phyloP scores from a whole-genome alignment of 2,113 vertebrate genomes.

The Crypturellus undulatus region DNA sequence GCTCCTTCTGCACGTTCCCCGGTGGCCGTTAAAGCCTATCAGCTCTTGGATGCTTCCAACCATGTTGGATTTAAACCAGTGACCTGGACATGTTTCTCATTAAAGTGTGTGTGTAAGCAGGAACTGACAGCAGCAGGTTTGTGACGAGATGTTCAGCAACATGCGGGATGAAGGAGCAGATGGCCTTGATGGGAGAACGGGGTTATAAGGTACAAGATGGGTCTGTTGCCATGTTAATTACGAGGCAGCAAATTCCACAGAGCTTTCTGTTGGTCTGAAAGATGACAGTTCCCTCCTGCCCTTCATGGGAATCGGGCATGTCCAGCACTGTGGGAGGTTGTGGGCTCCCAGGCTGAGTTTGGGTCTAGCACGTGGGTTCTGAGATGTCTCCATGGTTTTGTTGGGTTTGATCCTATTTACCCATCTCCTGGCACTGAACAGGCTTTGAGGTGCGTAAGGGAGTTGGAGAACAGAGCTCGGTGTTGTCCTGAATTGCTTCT shows the following conservation, averaged over 20 bases:
- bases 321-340: neutral
- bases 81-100: neutral
- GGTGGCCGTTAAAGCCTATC: neutral
- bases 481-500: neutral
- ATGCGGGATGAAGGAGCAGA: constrained; percentile 60
- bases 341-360: neutral
- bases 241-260: constrained; percentile 39
- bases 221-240: constrained; percentile 51
- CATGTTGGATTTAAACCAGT: neutral
- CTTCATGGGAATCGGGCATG: neutral
- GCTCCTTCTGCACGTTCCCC: neutral
- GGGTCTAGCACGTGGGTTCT: neutral
- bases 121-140: constrained; percentile 27
- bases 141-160: neutral
- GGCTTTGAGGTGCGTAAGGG: neutral
- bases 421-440: neutral
- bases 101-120: neutral
- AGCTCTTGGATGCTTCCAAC: neutral
- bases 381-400: neutral
- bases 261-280: constrained; percentile 3
- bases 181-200: constrained; percentile 44
- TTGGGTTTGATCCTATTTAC: neutral
- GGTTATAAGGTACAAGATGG: constrained; percentile 40
- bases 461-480: neutral
- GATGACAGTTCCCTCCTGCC: neutral